These are phyloP conservation scores for Agrotis exclamationis DNA, from an alignment of 2,888 invertebrate genomes.

Conservation along the genomic window DNA sequence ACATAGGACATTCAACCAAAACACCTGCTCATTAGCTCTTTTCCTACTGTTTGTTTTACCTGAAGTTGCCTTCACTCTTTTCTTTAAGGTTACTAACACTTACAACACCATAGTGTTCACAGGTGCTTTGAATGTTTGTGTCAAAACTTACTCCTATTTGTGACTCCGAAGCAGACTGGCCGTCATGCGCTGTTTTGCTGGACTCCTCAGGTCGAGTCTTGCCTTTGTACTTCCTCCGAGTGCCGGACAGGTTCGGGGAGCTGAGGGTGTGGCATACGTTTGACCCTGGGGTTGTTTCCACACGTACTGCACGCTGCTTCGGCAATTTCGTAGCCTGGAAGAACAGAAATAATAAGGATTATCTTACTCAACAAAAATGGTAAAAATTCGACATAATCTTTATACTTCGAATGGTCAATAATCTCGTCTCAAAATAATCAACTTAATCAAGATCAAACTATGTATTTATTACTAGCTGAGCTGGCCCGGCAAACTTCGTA, in stretches of 20 bases:
- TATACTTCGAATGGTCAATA: neutral
- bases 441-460: too few species aligned
- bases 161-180: conserved; percentile 74
- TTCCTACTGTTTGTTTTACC: too few species aligned
- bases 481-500: too few species aligned
- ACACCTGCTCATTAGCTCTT: too few species aligned
- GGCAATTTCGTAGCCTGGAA: conserved; percentile 51
- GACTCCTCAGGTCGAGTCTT: conserved; percentile 35
- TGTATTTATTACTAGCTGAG: too few species aligned
- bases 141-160: conserved; percentile 74
- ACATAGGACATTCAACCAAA: neutral
- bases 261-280: conserved; percentile 71
- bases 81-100: too few species aligned
- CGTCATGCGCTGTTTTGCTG: conserved; percentile 64
- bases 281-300: conserved; percentile 58
- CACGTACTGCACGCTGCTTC: conserved; percentile 62
- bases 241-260: conserved; percentile 68
- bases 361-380: too few species aligned
- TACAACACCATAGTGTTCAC: too few species aligned
- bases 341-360: neutral
- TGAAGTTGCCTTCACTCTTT: too few species aligned
- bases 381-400: too few species aligned
- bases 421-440: neutral
- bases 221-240: conserved; percentile 21
- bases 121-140: neutral